Evolutionary conservation across 2,797 vertebrate species (phyloP).

Genomic region (Poeciliopsis infans): DNA sequence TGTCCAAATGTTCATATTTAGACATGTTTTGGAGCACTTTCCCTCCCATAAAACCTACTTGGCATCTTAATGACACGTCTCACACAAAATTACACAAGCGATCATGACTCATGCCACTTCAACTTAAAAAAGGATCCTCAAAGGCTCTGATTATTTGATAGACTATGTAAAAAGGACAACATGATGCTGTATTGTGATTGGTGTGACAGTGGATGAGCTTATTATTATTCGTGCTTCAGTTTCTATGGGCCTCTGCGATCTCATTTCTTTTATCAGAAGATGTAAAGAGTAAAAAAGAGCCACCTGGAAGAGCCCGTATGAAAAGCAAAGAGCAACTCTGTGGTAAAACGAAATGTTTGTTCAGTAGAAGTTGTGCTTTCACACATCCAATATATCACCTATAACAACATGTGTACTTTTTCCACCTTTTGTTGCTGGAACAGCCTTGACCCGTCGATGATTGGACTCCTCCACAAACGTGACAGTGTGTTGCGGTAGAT

Average conservation of each 20-base stretch:
- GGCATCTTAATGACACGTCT: not conserved
- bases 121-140: constrained; percentile 30
- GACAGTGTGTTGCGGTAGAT: not conserved
- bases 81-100: constrained; percentile 7
- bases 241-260: constrained; percentile 47
- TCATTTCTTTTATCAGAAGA: constrained; percentile 36
- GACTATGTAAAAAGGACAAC: constrained; percentile 24
- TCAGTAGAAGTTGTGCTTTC: not conserved
- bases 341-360: constrained; percentile 16
- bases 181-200: constrained; percentile 36
- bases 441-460: not conserved
- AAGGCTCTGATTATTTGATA: constrained; percentile 35
- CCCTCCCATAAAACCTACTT: not conserved
- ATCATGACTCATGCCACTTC: constrained; percentile 23
- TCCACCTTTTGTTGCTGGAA: not conserved
- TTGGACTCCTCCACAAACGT: not conserved
- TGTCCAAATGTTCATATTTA: constrained; percentile 40
- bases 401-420: not conserved
- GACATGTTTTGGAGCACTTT: constrained; percentile 21
- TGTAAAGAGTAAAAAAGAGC: constrained; percentile 34
- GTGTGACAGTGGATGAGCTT: constrained; percentile 48
- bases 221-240: constrained; percentile 40
- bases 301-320: constrained; percentile 23
- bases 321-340: constrained; percentile 2
- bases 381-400: not conserved